Evolutionary conservation across 2,888 invertebrate species (phyloP).

Genomic region (Mystacides longicornis): DNA sequence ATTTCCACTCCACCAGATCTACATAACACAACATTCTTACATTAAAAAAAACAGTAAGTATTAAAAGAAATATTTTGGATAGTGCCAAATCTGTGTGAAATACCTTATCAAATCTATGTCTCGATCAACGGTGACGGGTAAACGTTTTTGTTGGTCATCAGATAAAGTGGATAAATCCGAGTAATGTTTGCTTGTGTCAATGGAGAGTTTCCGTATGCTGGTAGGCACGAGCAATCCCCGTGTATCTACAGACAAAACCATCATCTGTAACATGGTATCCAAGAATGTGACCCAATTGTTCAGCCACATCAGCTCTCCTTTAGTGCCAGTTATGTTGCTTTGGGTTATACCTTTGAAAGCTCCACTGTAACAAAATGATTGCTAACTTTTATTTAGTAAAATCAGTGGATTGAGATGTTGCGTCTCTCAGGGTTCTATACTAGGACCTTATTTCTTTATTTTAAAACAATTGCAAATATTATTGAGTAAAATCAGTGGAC

Average conservation of each 20-base stretch:
- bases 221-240: slow-evolving; percentile 69
- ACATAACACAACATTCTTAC: no score
- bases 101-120: slow-evolving; percentile 47
- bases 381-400: no score
- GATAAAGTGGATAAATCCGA: slow-evolving; percentile 43
- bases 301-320: slow-evolving; percentile 57
- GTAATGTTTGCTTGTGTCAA: slow-evolving; percentile 58
- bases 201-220: slow-evolving; percentile 59
- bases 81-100: no score
- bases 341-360: slow-evolving; percentile 53
- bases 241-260: slow-evolving; percentile 61
- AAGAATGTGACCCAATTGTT: slow-evolving; percentile 84
- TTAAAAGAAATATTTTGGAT: no score
- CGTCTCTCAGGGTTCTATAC: no score
- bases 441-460: no score
- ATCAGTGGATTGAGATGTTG: no score
- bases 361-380: slow-evolving; percentile 39
- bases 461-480: no score
- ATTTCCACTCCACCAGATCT: slow-evolving; percentile 72
- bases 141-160: no score
- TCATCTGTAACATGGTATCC: slow-evolving; percentile 82
- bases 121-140: slow-evolving; percentile 41
- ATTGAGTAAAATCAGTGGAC: no score
- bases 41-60: no score
- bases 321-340: slow-evolving; percentile 45